These are phyloP conservation scores for Micrasema minimum DNA, from an alignment of 1,140 invertebrate genomes.

Conservation along the genomic window DNA sequence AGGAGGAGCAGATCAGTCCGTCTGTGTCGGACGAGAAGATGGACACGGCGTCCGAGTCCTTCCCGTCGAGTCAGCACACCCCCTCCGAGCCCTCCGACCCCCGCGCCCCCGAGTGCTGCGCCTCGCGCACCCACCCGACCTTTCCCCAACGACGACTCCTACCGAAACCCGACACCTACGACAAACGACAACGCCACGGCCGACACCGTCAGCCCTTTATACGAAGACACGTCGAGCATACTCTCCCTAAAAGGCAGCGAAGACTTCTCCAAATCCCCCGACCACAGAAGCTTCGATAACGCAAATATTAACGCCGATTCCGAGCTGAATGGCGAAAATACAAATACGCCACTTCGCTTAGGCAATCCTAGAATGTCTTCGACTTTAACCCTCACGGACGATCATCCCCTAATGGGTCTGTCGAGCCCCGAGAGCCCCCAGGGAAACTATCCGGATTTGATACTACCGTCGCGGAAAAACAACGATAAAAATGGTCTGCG, in stretches of 20 bases:
- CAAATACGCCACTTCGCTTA: slow-evolving; percentile 19
- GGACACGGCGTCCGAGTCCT: slow-evolving; percentile 45
- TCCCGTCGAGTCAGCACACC: slow-evolving; percentile 46
- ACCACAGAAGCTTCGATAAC: slow-evolving; percentile 12
- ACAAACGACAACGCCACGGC: slow-evolving; percentile 14
- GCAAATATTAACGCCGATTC: slow-evolving; percentile 6
- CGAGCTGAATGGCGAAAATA: slow-evolving; percentile 6
- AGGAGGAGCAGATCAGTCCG: slow-evolving; percentile 43
- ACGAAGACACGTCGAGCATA: slow-evolving; percentile 35
- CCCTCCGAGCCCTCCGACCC: slow-evolving; percentile 43
- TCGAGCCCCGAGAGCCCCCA: slow-evolving; percentile 52
- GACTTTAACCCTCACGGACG: slow-evolving; percentile 48
- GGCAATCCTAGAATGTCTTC: slow-evolving; percentile 43
- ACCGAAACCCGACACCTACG: slow-evolving; percentile 25
- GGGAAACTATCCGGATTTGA: slow-evolving; percentile 50
- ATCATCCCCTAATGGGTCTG: slow-evolving; percentile 51
- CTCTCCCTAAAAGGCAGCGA: slow-evolving; percentile 25
- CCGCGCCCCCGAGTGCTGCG: slow-evolving; percentile 34
- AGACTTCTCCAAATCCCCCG: slow-evolving; percentile 1
- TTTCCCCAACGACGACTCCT: slow-evolving; percentile 28
- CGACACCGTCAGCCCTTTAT: slow-evolving; percentile 18
- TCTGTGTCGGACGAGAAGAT: slow-evolving; percentile 49
- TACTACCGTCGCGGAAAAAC: slow-evolving; percentile 40
- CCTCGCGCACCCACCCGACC: slow-evolving; percentile 36
- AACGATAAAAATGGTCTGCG: slow-evolving; percentile 18